A percentile compares a stretch with the other conserved stretches of the same genome.
These are phyloP conservation scores for Hozukius guyotensis DNA, from an alignment of 2,797 vertebrate genomes.

Conservation along the genomic window DNA sequence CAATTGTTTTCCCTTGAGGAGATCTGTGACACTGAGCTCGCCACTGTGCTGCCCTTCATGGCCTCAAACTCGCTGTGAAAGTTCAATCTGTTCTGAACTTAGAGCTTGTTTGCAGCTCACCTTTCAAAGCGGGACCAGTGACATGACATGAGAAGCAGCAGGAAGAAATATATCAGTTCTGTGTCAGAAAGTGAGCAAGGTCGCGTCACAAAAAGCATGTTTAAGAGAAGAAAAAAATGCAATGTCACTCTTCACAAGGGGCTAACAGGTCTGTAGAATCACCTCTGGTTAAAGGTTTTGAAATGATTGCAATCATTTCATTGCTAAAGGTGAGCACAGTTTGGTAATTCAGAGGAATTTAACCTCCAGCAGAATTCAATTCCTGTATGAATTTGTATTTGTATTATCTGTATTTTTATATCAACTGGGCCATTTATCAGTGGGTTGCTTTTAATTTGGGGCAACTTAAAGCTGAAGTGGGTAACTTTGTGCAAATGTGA, in stretches of 20 bases:
- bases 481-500: background rate
- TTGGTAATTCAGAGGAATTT: background rate
- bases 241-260: background rate
- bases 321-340: background rate
- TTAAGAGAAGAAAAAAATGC: background rate
- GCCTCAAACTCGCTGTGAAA: background rate
- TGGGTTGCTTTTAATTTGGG: background rate
- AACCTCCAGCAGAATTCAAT: background rate
- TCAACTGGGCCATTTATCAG: background rate
- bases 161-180: background rate
- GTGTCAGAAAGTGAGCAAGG: background rate
- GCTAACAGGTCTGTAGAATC: background rate
- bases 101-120: background rate
- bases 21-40: constrained; percentile 8
- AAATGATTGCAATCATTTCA: background rate
- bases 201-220: background rate
- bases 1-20: background rate
- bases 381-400: background rate
- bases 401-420: background rate
- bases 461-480: background rate
- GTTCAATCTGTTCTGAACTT: background rate
- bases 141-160: background rate
- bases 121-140: constrained; percentile 2
- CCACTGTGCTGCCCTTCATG: background rate
- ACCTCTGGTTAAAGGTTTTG: background rate